Percentiles rank a stretch among this genome's conserved stretches.
These are phyloP conservation scores for Dasyurus viverrinus DNA, from an alignment of 2,113 vertebrate species.

Conservation along the genomic window DNA sequence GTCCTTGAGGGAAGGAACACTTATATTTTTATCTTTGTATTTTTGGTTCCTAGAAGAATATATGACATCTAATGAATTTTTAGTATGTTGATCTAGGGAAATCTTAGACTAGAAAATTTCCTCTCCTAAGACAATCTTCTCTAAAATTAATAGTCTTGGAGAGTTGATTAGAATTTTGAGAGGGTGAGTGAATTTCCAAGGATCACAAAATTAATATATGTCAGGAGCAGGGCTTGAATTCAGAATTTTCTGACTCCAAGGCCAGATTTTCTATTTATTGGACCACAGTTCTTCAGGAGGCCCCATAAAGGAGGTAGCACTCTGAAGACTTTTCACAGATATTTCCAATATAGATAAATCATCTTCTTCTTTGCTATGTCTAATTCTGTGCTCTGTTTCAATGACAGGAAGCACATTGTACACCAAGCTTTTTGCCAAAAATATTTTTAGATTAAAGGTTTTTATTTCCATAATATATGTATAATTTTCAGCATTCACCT, in stretches of 20 bases:
- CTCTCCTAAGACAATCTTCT: not conserved
- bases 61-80: not conserved
- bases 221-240: not conserved
- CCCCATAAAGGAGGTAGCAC: not conserved
- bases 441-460: no score
- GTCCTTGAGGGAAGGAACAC: no score
- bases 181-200: not conserved
- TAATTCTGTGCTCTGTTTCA: not conserved
- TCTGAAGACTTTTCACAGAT: not conserved
- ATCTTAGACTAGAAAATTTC: not conserved
- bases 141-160: not conserved
- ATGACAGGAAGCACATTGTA: not conserved
- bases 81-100: not conserved
- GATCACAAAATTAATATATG: not conserved
- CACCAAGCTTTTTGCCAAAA: not conserved
- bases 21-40: no score
- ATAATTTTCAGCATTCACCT: no score
- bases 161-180: not conserved
- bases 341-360: not conserved
- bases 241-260: no score
- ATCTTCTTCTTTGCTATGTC: not conserved
- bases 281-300: not conserved
- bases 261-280: not conserved
- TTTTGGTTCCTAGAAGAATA: no score
- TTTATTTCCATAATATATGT: no score